Conservation (phyloP, 92 coral and sea anemone species). For the Siderastrea radians region DNA sequence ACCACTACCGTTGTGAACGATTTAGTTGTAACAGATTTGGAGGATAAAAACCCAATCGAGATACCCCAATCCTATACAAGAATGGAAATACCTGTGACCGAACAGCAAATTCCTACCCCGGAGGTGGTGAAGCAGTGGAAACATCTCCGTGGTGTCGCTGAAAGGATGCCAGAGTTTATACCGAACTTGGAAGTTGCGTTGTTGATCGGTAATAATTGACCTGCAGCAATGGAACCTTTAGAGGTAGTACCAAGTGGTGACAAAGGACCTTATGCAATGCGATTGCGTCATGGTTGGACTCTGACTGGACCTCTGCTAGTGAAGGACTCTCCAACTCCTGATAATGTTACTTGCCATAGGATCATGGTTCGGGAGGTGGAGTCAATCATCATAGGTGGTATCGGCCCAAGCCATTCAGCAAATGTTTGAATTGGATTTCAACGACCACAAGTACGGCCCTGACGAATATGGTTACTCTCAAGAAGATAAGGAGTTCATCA, state of each 20-base stretch:
- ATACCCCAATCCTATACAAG: conserved; percentile 34
- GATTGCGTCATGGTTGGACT: conserved; percentile 60
- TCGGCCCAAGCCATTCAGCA: conserved; percentile 39
- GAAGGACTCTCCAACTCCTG: neutral
- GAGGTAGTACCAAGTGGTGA: conserved; percentile 67
- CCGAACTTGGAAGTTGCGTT: conserved; percentile 47
- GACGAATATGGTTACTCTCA: conserved; percentile 53
- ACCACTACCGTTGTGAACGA: conserved; percentile 25
- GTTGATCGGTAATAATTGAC: conserved; percentile 70
- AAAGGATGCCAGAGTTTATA: neutral
- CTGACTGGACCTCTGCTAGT: conserved; percentile 45
- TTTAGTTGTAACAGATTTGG: conserved; percentile 33
- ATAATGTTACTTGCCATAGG: neutral
- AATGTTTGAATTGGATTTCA: conserved; percentile 69
- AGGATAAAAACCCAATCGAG: too few relatives aligned
- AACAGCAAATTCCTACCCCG: conserved; percentile 60
- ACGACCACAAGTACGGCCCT: conserved; percentile 46
- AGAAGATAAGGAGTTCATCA: conserved; percentile 67
- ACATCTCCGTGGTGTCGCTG: neutral
- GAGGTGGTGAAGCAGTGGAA: conserved; percentile 14
- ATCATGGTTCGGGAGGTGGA: conserved; percentile 56
- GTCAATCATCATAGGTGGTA: conserved; percentile 56
- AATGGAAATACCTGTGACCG: conserved; percentile 41
- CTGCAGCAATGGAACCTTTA: conserved; percentile 69
- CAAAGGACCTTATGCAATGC: conserved; percentile 66